Percentiles rank a stretch among this genome's conserved stretches.
These are phyloP conservation scores for Timema cristinae DNA, from an alignment of 2,888 invertebrate species.

Conservation along the genomic window DNA sequence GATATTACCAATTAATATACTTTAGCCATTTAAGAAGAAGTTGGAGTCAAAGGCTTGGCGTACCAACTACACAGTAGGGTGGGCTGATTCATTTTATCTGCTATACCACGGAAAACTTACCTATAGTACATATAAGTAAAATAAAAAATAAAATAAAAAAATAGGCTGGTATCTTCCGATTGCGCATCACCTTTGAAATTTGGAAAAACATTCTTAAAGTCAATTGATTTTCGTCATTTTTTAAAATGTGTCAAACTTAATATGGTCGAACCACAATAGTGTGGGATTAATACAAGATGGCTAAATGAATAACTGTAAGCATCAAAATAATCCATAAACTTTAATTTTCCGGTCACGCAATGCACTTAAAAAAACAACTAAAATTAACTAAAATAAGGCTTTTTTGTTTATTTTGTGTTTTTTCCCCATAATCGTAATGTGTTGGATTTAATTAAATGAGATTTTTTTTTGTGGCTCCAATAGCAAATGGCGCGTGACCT, in stretches of 20 bases:
- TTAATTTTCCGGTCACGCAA: neutral
- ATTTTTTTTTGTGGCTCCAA: no score
- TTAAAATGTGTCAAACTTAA: neutral
- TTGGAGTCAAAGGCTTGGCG: no score
- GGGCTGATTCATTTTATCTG: neutral
- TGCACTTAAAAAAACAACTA: neutral
- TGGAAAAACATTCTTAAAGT: conserved; percentile 1
- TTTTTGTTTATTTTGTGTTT: neutral
- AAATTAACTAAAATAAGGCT: neutral
- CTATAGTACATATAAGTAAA: neutral
- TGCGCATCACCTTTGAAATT: neutral
- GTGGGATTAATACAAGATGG: neutral
- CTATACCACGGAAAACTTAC: neutral
- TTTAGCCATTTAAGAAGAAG: no score
- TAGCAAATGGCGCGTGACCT: no score
- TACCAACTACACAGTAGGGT: no score
- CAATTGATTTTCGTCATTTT: neutral
- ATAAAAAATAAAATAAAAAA: neutral
- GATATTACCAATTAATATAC: no score
- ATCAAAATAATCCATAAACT: no score
- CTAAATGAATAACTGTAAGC: no score
- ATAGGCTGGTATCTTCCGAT: conserved; percentile 7
- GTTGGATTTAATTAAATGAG: neutral
- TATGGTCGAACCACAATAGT: neutral
- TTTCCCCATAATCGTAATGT: neutral